Conservation (phyloP, 2,797 vertebrate genomes). For the Botia kubotai region DNA sequence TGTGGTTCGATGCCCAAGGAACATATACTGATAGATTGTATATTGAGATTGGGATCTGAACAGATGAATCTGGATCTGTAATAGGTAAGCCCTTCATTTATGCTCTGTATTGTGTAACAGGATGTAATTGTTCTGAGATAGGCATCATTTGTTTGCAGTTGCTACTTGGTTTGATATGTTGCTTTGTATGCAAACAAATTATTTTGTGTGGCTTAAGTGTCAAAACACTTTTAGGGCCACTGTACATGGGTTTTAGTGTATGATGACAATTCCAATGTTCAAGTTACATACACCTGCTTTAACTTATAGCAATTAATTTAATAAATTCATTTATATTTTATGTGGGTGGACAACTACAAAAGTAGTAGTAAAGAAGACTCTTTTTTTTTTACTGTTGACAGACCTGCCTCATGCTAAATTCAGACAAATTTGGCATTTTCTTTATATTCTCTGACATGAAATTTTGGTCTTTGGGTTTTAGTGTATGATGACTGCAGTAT, state of each 20-base stretch:
- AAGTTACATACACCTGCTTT: neutral
- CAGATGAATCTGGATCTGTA: neutral
- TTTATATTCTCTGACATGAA: no score
- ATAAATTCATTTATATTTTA: no score
- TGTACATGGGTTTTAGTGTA: neutral
- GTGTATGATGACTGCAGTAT: no score
- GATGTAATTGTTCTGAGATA: neutral
- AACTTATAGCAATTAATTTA: neutral
- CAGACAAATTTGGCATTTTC: no score
- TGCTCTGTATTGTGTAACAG: neutral
- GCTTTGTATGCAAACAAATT: slow-evolving; percentile 1
- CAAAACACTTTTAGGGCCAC: no score
- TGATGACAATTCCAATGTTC: neutral
- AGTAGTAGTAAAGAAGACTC: no score
- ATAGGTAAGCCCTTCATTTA: slow-evolving; percentile 3
- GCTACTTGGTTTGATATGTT: neutral
- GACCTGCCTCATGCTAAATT: no score
- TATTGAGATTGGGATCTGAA: neutral
- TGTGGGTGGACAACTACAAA: no score
- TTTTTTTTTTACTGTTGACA: no score
- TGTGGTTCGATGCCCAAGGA: no score
- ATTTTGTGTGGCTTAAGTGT: neutral
- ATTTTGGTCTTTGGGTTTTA: no score
- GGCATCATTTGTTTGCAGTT: slow-evolving; percentile 26
- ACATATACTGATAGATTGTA: no score